Percentiles rank a stretch among this genome's conserved stretches.
Evolutionary conservation across 2,888 invertebrate species (phyloP).

Genomic region (Aspidiotus rigidus): DNA sequence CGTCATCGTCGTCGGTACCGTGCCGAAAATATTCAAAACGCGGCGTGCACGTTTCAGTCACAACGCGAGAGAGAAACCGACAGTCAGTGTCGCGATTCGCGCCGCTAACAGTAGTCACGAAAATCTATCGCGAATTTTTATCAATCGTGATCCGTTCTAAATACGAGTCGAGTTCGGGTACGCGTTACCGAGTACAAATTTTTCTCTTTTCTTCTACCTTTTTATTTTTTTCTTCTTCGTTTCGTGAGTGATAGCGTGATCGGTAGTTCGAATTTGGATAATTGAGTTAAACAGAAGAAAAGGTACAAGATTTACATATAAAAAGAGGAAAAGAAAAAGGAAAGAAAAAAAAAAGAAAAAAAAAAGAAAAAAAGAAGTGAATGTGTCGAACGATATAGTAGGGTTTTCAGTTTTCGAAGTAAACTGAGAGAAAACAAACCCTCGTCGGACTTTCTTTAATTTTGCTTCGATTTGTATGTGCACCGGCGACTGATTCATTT

Average conservation of each 20-base stretch:
- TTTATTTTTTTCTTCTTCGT: slow-evolving; percentile 1
- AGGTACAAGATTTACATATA: neutral
- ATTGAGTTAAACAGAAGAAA: neutral
- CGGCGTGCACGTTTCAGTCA: slow-evolving; percentile 21
- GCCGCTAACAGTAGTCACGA: slow-evolving; percentile 29
- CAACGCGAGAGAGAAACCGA: slow-evolving; percentile 22
- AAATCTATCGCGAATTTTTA: slow-evolving; percentile 30
- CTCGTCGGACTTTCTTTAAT: neutral
- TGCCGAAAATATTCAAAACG: slow-evolving; percentile 30
- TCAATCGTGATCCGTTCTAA: slow-evolving; percentile 2
- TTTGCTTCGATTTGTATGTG: neutral
- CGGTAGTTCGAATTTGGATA: neutral
- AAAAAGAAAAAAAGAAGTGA: too few relatives aligned
- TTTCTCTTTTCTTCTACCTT: neutral
- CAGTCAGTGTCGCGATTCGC: slow-evolving; percentile 32
- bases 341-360: too few relatives aligned
- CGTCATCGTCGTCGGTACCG: neutral
- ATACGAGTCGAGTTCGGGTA: slow-evolving; percentile 6
- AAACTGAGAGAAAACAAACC: neutral
- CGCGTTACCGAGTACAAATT: slow-evolving; percentile 5
- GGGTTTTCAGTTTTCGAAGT: too few relatives aligned
- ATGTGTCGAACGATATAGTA: too few relatives aligned
- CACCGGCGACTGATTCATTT: neutral
- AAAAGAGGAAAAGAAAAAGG: too few relatives aligned
- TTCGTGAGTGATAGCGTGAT: neutral